These are phyloP conservation scores for Gymnopithys bicolor DNA, from an alignment of 2,797 vertebrate species.

Conservation along the genomic window DNA sequence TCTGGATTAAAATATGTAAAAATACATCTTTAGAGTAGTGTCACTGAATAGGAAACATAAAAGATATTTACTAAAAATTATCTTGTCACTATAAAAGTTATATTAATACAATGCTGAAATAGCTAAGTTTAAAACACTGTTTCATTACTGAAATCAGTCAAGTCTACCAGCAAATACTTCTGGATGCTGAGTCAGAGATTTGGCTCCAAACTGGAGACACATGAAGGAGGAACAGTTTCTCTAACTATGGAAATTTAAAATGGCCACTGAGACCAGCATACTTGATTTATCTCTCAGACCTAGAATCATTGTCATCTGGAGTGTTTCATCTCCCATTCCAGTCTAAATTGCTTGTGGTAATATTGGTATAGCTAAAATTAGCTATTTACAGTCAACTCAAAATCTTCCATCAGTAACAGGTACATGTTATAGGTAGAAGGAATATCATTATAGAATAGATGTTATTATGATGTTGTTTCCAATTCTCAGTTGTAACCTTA, in stretches of 20 bases:
- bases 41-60: background rate
- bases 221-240: background rate
- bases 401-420: background rate
- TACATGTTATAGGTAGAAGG: background rate
- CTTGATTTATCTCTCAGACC: background rate
- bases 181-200: background rate
- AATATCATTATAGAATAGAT: background rate
- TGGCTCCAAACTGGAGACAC: accelerated
- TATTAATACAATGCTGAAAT: background rate
- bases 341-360: background rate
- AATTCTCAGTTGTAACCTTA: background rate
- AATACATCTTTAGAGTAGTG: background rate
- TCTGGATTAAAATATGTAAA: background rate
- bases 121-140: background rate
- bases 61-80: background rate
- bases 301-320: background rate
- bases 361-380: background rate
- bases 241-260: background rate
- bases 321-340: background rate
- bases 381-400: background rate
- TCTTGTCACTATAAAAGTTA: background rate
- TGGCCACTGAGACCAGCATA: background rate
- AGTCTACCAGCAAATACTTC: background rate
- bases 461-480: background rate
- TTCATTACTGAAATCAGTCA: background rate